These are phyloP conservation scores for Pangasius mekongensis DNA, from an alignment of 2,797 vertebrate genomes.

Conservation along the genomic window DNA sequence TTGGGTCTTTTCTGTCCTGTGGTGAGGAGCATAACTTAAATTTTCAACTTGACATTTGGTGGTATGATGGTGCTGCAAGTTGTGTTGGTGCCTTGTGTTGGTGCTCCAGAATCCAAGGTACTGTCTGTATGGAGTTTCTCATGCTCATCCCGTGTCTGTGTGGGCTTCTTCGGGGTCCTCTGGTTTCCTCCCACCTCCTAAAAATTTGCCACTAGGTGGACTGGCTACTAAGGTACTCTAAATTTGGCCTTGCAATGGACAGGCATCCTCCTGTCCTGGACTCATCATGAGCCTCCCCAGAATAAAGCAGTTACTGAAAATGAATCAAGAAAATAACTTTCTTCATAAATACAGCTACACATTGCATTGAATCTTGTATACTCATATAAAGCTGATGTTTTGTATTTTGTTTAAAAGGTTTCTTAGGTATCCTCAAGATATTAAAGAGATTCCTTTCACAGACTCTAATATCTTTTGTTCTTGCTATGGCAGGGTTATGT, in stretches of 20 bases:
- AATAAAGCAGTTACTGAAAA: conserved; percentile 8
- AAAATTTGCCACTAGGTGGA: background rate
- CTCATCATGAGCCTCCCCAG: background rate
- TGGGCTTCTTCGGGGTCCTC: background rate
- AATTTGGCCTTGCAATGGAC: background rate
- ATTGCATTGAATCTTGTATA: background rate
- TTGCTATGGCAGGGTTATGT: conserved; percentile 23
- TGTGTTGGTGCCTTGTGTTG: background rate
- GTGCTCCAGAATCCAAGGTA: background rate
- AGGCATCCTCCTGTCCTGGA: background rate
- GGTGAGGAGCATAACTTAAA: background rate
- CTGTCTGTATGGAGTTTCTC: background rate
- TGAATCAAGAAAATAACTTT: background rate
- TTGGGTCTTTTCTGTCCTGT: background rate
- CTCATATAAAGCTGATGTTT: background rate
- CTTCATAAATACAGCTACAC: background rate
- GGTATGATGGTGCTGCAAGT: background rate
- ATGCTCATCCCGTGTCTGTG: background rate
- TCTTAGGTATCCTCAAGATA: conserved; percentile 7
- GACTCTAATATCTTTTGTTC: conserved; percentile 16
- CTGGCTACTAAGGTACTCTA: background rate
- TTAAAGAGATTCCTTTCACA: background rate
- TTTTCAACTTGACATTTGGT: background rate
- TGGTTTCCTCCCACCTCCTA: background rate
- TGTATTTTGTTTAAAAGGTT: conserved; percentile 21